Base-by-base conservation (phyloP, 2,797 vertebrate species). In the Centropyge bicolor region DNA sequence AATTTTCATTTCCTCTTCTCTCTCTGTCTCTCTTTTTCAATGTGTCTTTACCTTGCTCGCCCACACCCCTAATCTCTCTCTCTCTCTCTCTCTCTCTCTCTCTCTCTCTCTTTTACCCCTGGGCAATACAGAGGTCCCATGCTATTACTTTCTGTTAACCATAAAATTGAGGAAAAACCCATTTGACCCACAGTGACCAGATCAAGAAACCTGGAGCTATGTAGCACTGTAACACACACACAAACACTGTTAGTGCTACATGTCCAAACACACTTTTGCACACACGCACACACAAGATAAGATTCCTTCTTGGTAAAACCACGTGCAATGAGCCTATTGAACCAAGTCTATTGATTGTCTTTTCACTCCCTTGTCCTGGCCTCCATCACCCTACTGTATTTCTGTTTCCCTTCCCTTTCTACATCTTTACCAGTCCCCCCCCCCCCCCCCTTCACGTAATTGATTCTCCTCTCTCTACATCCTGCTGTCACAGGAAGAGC, bases 381-480 rank as follows among this genome's bases (percentile, higher is more conserved):
- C 62, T 75, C 70, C 61, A 22, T 40, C 38, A 2, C 70, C 16
- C 63, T 46, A 40, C 69, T 69, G 13, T 24, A 55, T 74, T 70
- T 77, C 62, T 65, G 43, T 74, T 78, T 80, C 65, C n/a, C 22
- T 65, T 61, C 22, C 43, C 69, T 76, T 41, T 56, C 48, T 65
- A 62, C 38, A n/a, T 66, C 73, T 70, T 55, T 46, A 74, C 67
- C 38, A 73, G 45, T 54, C 17, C 54, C n/a, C 43, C 49, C 20
- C 60, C 20, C 13, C 59, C 63, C 64, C 20, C 72, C 70, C 36
- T n/a, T 43, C 45, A 31, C 27, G 46, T 81, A 85, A 89, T 83
- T 81, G 81, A 90, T 87, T 87, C 66, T 70, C 43, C 35, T 81
- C 59, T 63, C 76, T 81, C 60, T 52, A 67, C 51, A 78, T 80